Evolutionary conservation across 2,797 vertebrate species (phyloP), one percentile per base, ranked within the genome.

Genomic region (Leuciscus waleckii): DNA sequence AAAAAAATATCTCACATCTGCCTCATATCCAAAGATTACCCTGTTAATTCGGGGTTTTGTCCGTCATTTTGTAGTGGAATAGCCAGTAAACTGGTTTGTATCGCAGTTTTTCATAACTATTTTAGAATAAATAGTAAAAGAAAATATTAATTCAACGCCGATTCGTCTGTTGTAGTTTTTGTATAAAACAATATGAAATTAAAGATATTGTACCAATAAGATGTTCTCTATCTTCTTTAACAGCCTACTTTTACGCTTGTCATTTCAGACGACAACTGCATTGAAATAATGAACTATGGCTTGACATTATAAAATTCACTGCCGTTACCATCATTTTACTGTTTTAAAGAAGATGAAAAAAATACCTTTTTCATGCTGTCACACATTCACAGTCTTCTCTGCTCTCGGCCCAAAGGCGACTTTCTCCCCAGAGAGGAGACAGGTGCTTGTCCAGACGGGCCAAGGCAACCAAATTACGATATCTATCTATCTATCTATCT

Each of bases 391-490:
- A 76, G 87, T 93, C 89, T 87, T 65, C 37, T 77, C 80, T 68
- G 69, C 82, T 84, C 89, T 79, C 79, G 95, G 94, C 95, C 95
- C 94, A 95, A 94, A 95, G 93, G 94, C 92, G 91, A 90, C 88
- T 7, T 85, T 95, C 51, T 88, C 95, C 97, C 97, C 94, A 94
- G 96, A 97, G 97, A 97, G 96, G 96, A 96, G 97, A 97, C 97
- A 99, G 97, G 97, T 99, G 97, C 97, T 98, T 96, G 96, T 97
- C 96, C 97, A 99, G 97, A 97, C 97, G 96, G 98, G 97, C 96
- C 97, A 98, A 98, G 96, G 97, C 97, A 99, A 98, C 97, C 97
- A 98, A 98, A 99, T 99, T 98, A 99, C 96, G 96, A 96, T 65
- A 21, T 79, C 76, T 46, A 32, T 79, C 63, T 51, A 54, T 81